Evolutionary conservation across 2,797 vertebrate genomes (phyloP), one percentile per base, ranked within the genome.

Genomic region (Rhyacichthys aspro): DNA sequence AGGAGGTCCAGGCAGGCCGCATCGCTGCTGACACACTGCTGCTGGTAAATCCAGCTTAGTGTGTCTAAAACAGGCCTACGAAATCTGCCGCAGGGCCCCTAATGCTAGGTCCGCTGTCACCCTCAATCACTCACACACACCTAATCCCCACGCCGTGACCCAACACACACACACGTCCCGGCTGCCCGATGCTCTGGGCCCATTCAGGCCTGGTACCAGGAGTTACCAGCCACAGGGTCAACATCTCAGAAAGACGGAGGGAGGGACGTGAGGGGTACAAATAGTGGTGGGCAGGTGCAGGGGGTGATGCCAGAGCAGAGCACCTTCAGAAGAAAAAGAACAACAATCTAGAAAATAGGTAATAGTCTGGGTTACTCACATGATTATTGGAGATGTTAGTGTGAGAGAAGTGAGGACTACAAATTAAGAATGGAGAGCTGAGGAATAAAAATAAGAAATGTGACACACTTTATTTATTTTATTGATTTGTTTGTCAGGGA

Each of bases 21-120:
- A 88, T 88, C 76, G 78, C 79, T 90, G 90, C 87, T 91, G 88
- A 91, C 89, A 91, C 90, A 90, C 88, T 90, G 87, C 86, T 83
- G 89, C 81, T 59, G 85, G 79, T 86, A 90, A 93, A 93, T 91
- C 91, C 92, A 91, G 92, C 82, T 93, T 93, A 93, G 90, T 85
- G 88, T 71, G 90, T 92, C 91, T 93, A 93, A 93, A 93, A 92
- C 86, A 84, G 90, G 89, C 83, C 86, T 60, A 79, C 72, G 44
- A 90, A 92, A 93, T 92, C 91, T 91, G 89, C 88, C 84, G 78
- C 85, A 88, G 86, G 88, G 84, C 86, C 88, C 80, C 88, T 92
- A 91, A 93, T 91, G 84, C 90, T 88, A 69, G 88, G 84, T 65
- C 88, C 67, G 86, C 90, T 92, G 91, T 92, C 91, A 93, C 89